Evolutionary conservation across 2,888 invertebrate genomes (phyloP).

Genomic region (Heliconius sara): DNA sequence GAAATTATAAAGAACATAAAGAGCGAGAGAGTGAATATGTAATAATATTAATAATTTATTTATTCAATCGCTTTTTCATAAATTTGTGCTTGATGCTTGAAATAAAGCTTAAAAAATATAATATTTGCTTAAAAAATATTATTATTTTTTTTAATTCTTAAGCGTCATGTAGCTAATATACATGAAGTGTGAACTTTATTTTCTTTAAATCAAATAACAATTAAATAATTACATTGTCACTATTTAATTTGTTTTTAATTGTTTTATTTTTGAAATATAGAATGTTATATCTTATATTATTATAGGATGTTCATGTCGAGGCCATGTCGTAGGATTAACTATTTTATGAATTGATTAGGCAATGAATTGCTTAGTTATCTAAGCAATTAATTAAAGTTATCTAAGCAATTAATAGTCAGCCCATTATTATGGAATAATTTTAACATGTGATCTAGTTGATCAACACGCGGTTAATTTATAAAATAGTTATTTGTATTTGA

Average conservation of each 20-base stretch:
- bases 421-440: too few relatives aligned
- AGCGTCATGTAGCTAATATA: not conserved
- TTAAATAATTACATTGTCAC: not conserved
- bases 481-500: too few relatives aligned
- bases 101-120: not conserved
- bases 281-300: too few relatives aligned
- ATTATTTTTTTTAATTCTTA: not conserved
- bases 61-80: not conserved
- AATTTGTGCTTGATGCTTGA: slow-evolving; percentile 2
- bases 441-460: too few relatives aligned
- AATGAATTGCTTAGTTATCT: too few relatives aligned
- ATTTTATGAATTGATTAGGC: too few relatives aligned
- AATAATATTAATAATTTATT: not conserved
- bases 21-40: not conserved
- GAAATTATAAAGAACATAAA: not conserved
- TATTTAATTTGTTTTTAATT: too few relatives aligned
- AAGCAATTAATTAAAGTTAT: too few relatives aligned
- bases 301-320: not conserved
- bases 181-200: not conserved
- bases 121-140: not conserved
- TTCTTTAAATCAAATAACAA: not conserved
- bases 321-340: not conserved
- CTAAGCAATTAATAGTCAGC: too few relatives aligned
- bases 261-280: too few relatives aligned
- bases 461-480: too few relatives aligned